phyloP scores from a whole-genome alignment of 2,113 vertebrate genomes.

The Tragelaphus strepsiceros region DNA sequence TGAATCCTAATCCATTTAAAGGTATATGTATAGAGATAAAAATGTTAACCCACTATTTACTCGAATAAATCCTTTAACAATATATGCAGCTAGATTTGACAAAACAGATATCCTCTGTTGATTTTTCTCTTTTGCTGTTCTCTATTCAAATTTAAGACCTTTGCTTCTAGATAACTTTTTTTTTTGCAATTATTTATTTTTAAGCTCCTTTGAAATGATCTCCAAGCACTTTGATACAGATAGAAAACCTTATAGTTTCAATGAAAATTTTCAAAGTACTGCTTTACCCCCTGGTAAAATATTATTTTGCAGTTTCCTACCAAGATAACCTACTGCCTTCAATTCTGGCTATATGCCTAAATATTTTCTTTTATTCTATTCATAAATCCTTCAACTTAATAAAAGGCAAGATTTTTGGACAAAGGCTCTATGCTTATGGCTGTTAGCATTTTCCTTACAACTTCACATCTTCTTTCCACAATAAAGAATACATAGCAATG shows the following conservation, averaged over 20 bases:
- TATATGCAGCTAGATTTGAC: background rate
- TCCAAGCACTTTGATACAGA: conserved; percentile 9
- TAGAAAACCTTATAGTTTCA: conserved; percentile 5
- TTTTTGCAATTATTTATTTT: background rate
- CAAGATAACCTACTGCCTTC: conserved; percentile 44
- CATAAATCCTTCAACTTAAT: background rate
- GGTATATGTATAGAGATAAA: background rate
- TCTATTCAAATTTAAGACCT: conserved; percentile 9
- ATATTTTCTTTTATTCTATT: background rate
- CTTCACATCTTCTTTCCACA: background rate
- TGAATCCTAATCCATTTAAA: background rate
- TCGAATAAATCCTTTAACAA: background rate
- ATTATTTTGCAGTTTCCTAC: conserved; percentile 33
- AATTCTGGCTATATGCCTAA: background rate
- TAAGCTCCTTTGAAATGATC: conserved; percentile 15
- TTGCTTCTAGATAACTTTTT: background rate
- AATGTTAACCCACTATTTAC: background rate
- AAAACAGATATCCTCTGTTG: background rate
- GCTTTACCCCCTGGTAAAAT: conserved; percentile 35
- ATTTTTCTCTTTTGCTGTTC: background rate
- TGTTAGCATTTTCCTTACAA: background rate
- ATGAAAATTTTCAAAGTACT: conserved; percentile 37
- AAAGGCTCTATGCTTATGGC: background rate
- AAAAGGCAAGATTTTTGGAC: background rate
- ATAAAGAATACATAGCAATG: background rate